Conservation (phyloP, 2,797 vertebrate genomes). For the Dromococcyx pavoninus region DNA sequence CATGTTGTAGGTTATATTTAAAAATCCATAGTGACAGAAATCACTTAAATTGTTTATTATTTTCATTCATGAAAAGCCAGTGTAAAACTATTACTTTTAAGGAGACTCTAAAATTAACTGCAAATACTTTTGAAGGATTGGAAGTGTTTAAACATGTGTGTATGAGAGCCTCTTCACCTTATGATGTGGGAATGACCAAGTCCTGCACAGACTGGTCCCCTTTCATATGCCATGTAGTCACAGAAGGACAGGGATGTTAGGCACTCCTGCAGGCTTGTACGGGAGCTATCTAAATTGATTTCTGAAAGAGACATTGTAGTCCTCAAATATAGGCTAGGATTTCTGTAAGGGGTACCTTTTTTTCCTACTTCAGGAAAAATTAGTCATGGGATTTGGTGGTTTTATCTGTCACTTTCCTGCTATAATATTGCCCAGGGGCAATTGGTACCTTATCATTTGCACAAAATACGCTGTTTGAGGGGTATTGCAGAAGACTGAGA, state of each 20-base stretch:
- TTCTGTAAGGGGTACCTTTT: not conserved
- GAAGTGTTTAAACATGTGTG: not conserved
- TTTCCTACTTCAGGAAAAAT: not conserved
- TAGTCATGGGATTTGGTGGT: not conserved
- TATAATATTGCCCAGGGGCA: not conserved
- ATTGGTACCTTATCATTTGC: not conserved
- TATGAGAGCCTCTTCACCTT: not conserved
- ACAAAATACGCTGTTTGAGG: not conserved
- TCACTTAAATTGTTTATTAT: not conserved
- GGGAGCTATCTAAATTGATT: not conserved
- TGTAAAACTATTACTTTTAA: not conserved
- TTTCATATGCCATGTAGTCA: not conserved
- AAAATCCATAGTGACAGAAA: not conserved
- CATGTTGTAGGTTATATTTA: not conserved
- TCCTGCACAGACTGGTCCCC: not conserved
- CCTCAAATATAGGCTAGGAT: fast-evolving
- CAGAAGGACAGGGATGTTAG: not conserved
- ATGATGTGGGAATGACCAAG: not conserved
- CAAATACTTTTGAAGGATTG: not conserved
- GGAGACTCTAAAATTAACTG: not conserved
- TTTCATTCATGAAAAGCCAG: not conserved
- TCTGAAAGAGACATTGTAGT: not conserved
- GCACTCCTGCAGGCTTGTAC: not conserved
- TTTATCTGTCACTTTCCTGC: not conserved
- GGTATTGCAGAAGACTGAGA: not conserved